Conservation (phyloP, 2,113 vertebrate species). For the Gopherus flavomarginatus region DNA sequence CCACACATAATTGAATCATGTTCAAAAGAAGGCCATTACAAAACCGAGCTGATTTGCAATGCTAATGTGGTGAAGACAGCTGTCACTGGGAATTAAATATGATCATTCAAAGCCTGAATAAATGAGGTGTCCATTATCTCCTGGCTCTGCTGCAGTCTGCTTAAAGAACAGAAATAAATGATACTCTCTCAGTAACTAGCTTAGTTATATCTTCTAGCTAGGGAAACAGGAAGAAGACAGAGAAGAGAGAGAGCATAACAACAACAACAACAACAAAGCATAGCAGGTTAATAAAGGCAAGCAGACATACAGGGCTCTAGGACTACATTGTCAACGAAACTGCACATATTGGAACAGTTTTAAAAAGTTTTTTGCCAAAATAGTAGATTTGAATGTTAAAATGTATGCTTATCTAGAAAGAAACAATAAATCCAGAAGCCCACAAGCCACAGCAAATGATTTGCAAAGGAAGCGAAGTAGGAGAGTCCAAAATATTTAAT, state of each 20-base stretch:
- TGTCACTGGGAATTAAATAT: constrained; percentile 88
- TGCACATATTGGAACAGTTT: constrained; percentile 54
- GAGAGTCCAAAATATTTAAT: constrained; percentile 13
- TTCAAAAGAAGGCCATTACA: constrained; percentile 87
- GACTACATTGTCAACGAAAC: constrained; percentile 58
- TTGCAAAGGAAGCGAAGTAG: constrained; percentile 44
- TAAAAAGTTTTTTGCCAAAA: constrained; percentile 60
- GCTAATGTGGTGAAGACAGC: constrained; percentile 86
- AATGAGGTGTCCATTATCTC: constrained; percentile 88
- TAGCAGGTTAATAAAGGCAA: constrained; percentile 69
- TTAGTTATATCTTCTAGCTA: constrained; percentile 80
- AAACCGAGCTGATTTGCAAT: constrained; percentile 86
- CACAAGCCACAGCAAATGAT: constrained; percentile 19
- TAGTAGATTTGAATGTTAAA: constrained; percentile 52
- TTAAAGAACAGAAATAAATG: constrained; percentile 85
- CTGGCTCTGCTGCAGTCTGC: constrained; percentile 84
- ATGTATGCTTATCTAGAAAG: constrained; percentile 45
- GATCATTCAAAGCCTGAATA: constrained; percentile 88
- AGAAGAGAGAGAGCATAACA: constrained; percentile 62
- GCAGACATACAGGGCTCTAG: constrained; percentile 57
- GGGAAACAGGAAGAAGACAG: constrained; percentile 78
- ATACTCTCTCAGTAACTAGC: constrained; percentile 82
- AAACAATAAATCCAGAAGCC: background rate
- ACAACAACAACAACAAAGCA: constrained; percentile 60
- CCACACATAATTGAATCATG: constrained; percentile 88